These are phyloP conservation scores for Ifrita kowaldi DNA, from an alignment of 2,113 vertebrate genomes.

Conservation along the genomic window DNA sequence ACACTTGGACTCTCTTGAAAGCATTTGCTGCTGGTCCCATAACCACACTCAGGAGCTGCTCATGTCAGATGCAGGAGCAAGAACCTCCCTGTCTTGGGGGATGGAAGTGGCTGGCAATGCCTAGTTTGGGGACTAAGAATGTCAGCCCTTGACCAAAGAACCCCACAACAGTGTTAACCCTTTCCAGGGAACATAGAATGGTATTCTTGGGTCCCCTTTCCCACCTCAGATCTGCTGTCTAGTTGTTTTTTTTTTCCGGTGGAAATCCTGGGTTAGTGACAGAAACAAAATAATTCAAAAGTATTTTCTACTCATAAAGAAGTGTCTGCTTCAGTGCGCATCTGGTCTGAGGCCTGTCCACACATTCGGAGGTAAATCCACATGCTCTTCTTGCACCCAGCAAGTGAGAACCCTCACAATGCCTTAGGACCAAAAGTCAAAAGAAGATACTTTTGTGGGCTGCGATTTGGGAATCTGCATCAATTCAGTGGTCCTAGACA, in stretches of 20 bases:
- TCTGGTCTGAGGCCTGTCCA: not conserved
- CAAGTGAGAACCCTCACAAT: not conserved
- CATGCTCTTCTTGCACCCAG: not conserved
- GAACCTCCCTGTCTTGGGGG: not conserved
- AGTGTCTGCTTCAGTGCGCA: not conserved
- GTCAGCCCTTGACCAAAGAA: not conserved
- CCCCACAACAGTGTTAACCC: not conserved
- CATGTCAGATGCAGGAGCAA: not conserved
- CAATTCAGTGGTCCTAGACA: not conserved
- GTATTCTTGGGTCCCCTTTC: not conserved
- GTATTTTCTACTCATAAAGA: not conserved
- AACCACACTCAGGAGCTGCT: slow-evolving; percentile 5
- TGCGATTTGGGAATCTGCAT: not conserved
- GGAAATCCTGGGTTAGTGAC: not conserved
- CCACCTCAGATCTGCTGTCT: not conserved
- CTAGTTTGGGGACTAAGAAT: not conserved
- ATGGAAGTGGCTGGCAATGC: not conserved
- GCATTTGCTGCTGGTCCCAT: slow-evolving; percentile 18
- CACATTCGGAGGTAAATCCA: not conserved
- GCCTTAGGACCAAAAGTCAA: not conserved
- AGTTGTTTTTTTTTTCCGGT: not conserved
- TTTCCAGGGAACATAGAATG: not conserved
- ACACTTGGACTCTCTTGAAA: slow-evolving; percentile 59
- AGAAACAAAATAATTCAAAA: not conserved
- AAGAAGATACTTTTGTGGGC: not conserved